These are phyloP conservation scores for Prenolepis imparis DNA, from an alignment of 2,888 invertebrate species.

Conservation along the genomic window DNA sequence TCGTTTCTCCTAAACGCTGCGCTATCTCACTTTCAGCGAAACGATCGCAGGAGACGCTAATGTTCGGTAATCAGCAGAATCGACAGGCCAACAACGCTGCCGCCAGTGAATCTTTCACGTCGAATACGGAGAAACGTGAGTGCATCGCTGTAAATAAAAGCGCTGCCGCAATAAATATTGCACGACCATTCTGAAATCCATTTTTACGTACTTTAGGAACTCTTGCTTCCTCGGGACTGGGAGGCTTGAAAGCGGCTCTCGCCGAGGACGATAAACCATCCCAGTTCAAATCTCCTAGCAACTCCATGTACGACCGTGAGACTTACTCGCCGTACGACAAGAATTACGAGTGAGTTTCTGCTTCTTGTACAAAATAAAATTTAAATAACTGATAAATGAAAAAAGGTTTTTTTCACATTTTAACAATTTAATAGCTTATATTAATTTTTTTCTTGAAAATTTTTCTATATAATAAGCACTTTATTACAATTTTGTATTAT, in stretches of 20 bases:
- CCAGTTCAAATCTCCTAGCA: constrained; percentile 71
- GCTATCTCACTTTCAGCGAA: constrained; percentile 79
- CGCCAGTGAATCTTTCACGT: constrained; percentile 64
- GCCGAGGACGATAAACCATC: constrained; percentile 74
- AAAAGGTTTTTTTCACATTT: not conserved
- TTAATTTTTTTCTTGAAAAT: not conserved
- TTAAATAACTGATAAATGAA: not conserved
- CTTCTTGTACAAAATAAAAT: not conserved
- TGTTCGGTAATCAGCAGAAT: constrained; percentile 86
- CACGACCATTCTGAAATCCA: not conserved
- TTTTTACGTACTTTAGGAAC: constrained; percentile 74
- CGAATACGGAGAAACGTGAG: constrained; percentile 80
- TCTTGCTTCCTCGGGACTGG: constrained; percentile 80
- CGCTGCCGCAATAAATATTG: not conserved
- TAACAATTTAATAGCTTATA: not conserved
- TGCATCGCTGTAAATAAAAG: constrained; percentile 1
- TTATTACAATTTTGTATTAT: not conserved
- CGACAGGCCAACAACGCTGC: constrained; percentile 71
- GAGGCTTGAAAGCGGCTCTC: constrained; percentile 76
- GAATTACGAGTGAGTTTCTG: constrained; percentile 79
- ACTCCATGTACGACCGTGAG: constrained; percentile 73
- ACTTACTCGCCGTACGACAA: constrained; percentile 73
- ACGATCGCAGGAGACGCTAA: constrained; percentile 85
- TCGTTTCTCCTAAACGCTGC: not conserved
- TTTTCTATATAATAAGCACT: not conserved